These are phyloP conservation scores for Mormyrops attenuatus DNA, from an alignment of 2,797 vertebrate genomes.

Conservation along the genomic window DNA sequence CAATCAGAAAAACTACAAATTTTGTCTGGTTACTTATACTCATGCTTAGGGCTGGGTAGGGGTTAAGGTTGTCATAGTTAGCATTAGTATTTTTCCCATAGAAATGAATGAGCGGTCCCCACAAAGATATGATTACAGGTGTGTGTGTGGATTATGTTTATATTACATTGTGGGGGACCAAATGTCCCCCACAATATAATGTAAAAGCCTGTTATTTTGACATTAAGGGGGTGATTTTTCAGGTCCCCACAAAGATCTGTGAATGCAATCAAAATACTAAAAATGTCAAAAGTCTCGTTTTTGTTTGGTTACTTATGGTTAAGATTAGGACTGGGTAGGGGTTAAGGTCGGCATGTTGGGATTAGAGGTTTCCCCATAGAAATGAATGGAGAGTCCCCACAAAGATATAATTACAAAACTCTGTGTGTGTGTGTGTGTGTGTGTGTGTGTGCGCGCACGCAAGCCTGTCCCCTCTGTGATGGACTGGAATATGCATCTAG, in stretches of 20 bases:
- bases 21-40: background rate
- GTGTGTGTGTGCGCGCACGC: background rate
- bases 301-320: background rate
- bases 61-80: background rate
- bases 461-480: background rate
- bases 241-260: background rate
- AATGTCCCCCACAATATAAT: background rate
- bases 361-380: background rate
- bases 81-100: background rate
- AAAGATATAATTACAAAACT: background rate
- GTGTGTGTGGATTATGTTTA: background rate
- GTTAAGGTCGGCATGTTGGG: background rate
- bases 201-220: background rate
- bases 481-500: background rate
- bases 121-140: background rate
- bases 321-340: background rate
- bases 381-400: background rate
- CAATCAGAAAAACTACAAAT: background rate
- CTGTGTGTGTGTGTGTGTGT: background rate
- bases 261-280: background rate
- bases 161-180: background rate
- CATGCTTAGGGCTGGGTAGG: background rate
- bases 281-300: background rate
- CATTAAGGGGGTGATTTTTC: background rate
- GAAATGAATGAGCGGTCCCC: background rate